These are phyloP conservation scores for Thysanoteuthis rhombus DNA, from an alignment of 2,888 invertebrate species.

Conservation along the genomic window DNA sequence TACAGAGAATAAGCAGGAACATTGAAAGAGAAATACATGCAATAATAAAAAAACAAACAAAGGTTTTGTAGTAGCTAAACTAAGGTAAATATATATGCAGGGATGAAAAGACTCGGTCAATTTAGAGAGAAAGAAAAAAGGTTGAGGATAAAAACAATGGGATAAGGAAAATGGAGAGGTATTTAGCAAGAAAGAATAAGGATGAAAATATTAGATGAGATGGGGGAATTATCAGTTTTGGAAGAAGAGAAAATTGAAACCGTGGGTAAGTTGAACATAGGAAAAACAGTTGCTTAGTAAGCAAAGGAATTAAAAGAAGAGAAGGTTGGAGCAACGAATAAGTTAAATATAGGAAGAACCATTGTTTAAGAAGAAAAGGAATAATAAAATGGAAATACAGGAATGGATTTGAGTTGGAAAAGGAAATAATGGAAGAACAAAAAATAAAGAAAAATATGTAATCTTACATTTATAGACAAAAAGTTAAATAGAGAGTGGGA, in stretches of 20 bases:
- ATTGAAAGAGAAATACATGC: neutral
- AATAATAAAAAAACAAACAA: neutral
- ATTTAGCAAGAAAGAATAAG: neutral
- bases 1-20: neutral
- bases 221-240: neutral
- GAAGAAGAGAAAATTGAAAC: neutral
- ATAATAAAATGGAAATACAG: neutral
- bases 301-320: neutral
- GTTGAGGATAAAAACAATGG: neutral
- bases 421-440: neutral
- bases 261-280: neutral
- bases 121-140: neutral
- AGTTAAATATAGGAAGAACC: neutral
- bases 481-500: neutral
- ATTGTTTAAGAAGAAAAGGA: neutral
- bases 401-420: neutral
- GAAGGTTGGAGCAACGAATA: neutral
- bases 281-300: too few relatives aligned
- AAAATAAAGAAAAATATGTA: neutral
- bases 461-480: neutral
- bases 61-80: neutral
- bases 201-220: neutral
- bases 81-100: too few relatives aligned
- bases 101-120: too few relatives aligned
- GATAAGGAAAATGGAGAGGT: neutral